Evolutionary conservation across 2,113 vertebrate species (phyloP).

Genomic region (Chitala chitala): DNA sequence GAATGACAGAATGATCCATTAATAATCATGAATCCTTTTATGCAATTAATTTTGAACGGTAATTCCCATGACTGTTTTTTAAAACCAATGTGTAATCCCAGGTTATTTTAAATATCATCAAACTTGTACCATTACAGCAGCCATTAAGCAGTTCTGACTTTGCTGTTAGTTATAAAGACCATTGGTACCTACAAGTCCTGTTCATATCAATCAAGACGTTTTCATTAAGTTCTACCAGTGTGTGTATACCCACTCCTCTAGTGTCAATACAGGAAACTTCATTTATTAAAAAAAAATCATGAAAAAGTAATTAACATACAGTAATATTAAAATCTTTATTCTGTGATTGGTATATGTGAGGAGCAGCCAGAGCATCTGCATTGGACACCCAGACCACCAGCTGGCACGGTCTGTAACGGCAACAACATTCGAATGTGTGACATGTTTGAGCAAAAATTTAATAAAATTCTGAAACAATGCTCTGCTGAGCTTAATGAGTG

Average conservation of each 20-base stretch:
- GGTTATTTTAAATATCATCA: neutral
- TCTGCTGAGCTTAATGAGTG: too few relatives aligned
- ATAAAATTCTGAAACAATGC: too few relatives aligned
- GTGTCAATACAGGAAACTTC: neutral
- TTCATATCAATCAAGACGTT: neutral
- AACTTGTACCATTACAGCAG: neutral
- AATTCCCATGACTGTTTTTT: neutral
- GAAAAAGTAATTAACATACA: conserved; percentile 11
- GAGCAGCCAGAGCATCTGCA: neutral
- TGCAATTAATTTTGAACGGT: neutral
- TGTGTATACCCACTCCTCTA: neutral
- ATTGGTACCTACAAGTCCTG: neutral
- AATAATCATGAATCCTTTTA: neutral
- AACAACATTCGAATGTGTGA: too few relatives aligned
- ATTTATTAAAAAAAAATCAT: neutral
- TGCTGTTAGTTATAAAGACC: neutral
- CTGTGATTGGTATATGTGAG: neutral
- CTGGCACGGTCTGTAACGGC: too few relatives aligned
- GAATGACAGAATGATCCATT: neutral
- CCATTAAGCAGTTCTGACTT: neutral
- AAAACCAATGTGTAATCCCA: neutral
- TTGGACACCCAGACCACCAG: neutral
- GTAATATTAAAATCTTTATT: conserved; percentile 2
- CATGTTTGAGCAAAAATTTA: too few relatives aligned
- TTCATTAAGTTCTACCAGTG: neutral